Base-by-base conservation (phyloP, 2,113 vertebrate genomes). In the Origma solitaria region DNA sequence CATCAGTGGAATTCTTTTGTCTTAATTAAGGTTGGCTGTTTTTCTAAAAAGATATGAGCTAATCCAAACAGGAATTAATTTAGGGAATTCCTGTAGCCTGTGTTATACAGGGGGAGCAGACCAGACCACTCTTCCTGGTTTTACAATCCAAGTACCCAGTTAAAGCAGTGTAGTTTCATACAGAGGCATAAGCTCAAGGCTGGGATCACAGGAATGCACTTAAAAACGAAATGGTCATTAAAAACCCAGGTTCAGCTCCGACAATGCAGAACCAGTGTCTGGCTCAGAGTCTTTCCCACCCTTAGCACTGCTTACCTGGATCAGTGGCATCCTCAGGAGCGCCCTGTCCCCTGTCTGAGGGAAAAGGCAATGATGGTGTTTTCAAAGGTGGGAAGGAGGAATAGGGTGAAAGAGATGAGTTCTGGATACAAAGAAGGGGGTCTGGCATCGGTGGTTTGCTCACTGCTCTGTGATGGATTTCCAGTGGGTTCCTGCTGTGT, bases 51-150 rank as follows among this genome's bases (percentile, higher is more conserved):
- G 95, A 96, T 96, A 95, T 53, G 85, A 90, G 85, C 95, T 96
- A 96, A 93, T 90, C 90, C 90, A 96, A 96, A 96, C 95, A 96
- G 94, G 94, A 96, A 95, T 96, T 96, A 96, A 96, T 96, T 96
- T 94, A 96, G 95, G 85, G 94, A 96, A 96, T 95, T 96, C 94
- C 88, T 94, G 79, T 90, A 93, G 92, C 49, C 86, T 92, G 75
- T 86, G 58, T 89, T 96, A 14, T 85, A 71, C 53, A 79, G 92
- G 45, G 37, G 78, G 38, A 78, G 35, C 90, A 96, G 75, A 94
- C 73, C 90, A 96, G 94, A 95, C 66, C 90, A 72, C 86, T 96
- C 88, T 79, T 96, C 82, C 82, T 90, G 78, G 62, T 91, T 94
- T 93, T 90, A 93, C 93, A 89, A 95, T 94, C 92, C 84, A 19